Evolutionary conservation across 2,888 invertebrate genomes (phyloP).

Genomic region (Cosmopolites sordidus): DNA sequence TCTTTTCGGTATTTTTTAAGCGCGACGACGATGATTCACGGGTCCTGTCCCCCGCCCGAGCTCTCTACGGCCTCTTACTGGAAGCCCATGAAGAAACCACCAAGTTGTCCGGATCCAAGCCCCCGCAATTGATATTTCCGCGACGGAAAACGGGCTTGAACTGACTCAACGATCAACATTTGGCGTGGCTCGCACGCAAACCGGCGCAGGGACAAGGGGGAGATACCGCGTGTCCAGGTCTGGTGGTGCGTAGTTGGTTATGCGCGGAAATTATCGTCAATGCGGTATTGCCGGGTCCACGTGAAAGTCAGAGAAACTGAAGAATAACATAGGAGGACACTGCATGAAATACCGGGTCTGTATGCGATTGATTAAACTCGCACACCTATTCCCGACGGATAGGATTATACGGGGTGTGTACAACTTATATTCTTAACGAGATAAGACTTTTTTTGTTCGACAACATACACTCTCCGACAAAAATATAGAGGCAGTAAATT

Average conservation of each 20-base stretch:
- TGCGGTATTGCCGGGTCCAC: conserved; percentile 30
- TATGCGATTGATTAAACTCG: too few relatives aligned
- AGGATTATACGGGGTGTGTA: too few relatives aligned
- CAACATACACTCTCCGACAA: too few relatives aligned
- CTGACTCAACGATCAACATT: conserved; percentile 28
- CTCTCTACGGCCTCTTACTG: conserved; percentile 6
- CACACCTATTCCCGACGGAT: too few relatives aligned
- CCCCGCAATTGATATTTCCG: conserved; percentile 18
- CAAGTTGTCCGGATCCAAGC: conserved; percentile 6
- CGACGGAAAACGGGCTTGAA: conserved; percentile 27
- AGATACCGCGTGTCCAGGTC: conserved; percentile 40
- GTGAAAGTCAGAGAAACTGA: conserved; percentile 16
- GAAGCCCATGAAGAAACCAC: conserved; percentile 16
- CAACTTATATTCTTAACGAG: too few relatives aligned
- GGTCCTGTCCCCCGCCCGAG: too few relatives aligned
- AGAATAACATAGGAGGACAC: too few relatives aligned
- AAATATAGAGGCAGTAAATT: too few relatives aligned
- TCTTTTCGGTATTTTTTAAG: not conserved
- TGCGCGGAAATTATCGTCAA: conserved; percentile 30
- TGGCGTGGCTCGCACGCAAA: conserved; percentile 28
- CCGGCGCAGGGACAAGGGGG: conserved; percentile 28
- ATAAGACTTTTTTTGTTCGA: too few relatives aligned
- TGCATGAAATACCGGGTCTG: too few relatives aligned
- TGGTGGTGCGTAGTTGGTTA: conserved; percentile 38
- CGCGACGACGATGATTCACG: not conserved